These are phyloP conservation scores for Oscheius sp. DNA, from an alignment of 2,888 invertebrate species.

Conservation along the genomic window DNA sequence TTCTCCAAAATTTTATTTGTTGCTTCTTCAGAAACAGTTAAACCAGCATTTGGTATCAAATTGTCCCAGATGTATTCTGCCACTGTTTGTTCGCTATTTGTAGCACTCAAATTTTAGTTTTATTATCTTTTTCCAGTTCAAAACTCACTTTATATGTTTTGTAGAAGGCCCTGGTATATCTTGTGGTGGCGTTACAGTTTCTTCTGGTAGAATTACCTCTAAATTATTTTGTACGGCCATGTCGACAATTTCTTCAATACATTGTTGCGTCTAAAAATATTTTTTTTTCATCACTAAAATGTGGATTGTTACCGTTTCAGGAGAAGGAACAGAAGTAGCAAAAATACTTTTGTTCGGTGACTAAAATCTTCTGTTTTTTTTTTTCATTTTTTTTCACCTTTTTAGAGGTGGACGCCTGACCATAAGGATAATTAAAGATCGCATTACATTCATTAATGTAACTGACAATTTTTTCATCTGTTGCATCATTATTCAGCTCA, in stretches of 20 bases:
- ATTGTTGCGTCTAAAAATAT: no score
- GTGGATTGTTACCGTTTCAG: no score
- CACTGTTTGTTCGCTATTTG: not conserved
- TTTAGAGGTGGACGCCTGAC: not conserved
- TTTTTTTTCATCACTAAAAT: no score
- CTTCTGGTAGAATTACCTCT: not conserved
- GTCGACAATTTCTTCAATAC: not conserved
- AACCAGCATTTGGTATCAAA: not conserved
- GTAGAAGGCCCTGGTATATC: no score
- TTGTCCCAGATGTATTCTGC: not conserved
- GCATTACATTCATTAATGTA: not conserved
- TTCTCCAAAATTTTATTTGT: not conserved
- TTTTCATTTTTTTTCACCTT: not conserved
- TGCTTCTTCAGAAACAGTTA: not conserved
- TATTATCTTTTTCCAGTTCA: not conserved
- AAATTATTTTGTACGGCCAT: not conserved
- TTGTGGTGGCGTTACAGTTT: not conserved
- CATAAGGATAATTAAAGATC: constrained; percentile 8
- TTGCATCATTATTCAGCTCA: not conserved
- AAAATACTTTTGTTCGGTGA: not conserved
- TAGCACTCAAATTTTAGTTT: not conserved
- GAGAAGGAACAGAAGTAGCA: no score
- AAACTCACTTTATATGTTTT: no score
- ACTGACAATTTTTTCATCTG: not conserved
- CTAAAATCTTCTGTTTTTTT: not conserved